Base-by-base conservation (phyloP, 2,797 vertebrate species). In the Argyrosomus regius region DNA sequence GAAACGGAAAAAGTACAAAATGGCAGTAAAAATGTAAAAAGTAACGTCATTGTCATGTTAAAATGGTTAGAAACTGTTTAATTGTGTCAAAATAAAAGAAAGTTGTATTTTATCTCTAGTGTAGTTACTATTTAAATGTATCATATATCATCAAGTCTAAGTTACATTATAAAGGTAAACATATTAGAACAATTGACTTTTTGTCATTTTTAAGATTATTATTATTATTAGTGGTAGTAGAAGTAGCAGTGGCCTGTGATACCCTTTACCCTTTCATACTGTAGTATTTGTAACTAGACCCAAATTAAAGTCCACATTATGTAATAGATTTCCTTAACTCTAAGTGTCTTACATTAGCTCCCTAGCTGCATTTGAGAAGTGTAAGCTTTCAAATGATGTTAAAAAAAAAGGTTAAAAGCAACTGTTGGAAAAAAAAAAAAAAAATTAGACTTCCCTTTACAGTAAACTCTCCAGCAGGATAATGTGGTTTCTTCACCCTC, bases 401-500 rank as follows among this genome's bases (percentile, higher is more conserved):
- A 2, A 35, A 41, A 43, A 7, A 74, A 67, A 72, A 43, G 28
- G 31, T 49, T 48, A 20, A 60, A 67, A 81, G 43, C 16, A 80
- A 64, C 35, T 68, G 45, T 35, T 20, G 14, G 6, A 26, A 20
- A 57, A 43, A 75, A 49, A 35, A 35, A 39, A 8, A 35, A 35
- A 35, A 50, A 50, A 52, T 52, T 50, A 10, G 48, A 54, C 77
- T 71, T 83, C 68, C 41, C 53, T 66, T 82, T 52, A 68, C 73
- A 83, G 80, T 73, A 59, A 82, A 87, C 28, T 57, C 54, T 68
- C 26, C 35, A 35, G 73, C 72, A 68, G 78, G 75, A 82, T 84
- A 78, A 77, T 87, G 78, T 68, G 77, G 83, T 87, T 87, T 83
- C 72, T 86, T 83, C 81, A 83, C 75, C 84, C 81, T 82, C 74